These are phyloP conservation scores for Tipula helvola DNA, from an alignment of 2,888 invertebrate species.

Conservation along the genomic window DNA sequence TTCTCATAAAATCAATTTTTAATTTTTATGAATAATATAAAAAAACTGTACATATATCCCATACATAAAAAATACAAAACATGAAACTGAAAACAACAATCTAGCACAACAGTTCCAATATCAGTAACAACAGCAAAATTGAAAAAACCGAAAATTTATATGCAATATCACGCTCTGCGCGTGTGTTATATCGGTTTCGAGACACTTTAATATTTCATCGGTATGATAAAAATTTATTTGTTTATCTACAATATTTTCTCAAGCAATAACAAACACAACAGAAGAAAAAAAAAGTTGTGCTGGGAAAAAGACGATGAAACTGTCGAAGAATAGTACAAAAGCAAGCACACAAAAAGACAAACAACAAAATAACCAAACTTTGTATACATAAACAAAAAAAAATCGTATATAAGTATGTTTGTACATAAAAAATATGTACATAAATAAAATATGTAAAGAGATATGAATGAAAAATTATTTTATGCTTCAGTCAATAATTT, in stretches of 20 bases:
- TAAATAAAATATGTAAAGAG: neutral
- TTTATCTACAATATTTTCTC: neutral
- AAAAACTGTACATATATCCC: neutral
- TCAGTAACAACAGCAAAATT: neutral
- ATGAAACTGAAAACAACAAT: neutral
- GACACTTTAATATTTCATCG: constrained; percentile 4
- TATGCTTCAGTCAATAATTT: neutral
- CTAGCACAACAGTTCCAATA: neutral
- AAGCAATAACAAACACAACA: neutral
- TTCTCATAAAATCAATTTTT: neutral
- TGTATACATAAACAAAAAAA: neutral
- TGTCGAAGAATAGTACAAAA: neutral
- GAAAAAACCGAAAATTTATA: neutral
- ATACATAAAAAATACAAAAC: neutral
- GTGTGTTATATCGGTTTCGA: constrained; percentile 4
- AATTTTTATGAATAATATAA: neutral
- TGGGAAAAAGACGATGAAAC: neutral
- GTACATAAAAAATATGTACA: neutral
- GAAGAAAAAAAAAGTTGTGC: neutral
- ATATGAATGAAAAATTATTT: neutral
- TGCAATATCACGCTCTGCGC: neutral
- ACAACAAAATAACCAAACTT: neutral
- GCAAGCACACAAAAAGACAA: neutral
- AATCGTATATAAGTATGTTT: neutral
- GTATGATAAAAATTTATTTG: neutral